phyloP scores from a whole-genome alignment of 2,888 invertebrate species.

The Nipponacmea schrenckii region DNA sequence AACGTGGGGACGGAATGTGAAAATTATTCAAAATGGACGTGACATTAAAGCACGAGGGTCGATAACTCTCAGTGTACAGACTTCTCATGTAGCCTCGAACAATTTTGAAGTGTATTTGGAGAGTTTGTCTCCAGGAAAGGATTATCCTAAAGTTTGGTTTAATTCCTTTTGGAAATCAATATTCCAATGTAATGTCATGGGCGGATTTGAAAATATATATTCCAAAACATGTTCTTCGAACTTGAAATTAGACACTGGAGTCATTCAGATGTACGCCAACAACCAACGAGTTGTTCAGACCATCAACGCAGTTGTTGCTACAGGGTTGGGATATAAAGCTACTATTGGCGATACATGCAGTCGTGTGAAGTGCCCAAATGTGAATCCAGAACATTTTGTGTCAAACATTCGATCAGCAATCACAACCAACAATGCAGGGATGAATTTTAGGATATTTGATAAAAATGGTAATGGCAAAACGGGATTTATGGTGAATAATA shows the following conservation, averaged over 20 bases:
- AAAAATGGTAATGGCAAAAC: conserved; percentile 44
- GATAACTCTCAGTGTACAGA: conserved; percentile 41
- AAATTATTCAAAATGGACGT: conserved; percentile 28
- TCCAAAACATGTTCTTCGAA: background rate
- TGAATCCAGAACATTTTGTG: conserved; percentile 7
- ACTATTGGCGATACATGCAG: conserved; percentile 20
- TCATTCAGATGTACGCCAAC: conserved; percentile 20
- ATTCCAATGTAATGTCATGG: background rate
- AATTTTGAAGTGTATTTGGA: conserved; percentile 31
- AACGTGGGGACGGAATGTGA: conserved; percentile 46
- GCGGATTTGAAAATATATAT: background rate
- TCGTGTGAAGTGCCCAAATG: background rate
- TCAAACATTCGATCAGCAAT: background rate
- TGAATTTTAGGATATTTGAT: conserved; percentile 36
- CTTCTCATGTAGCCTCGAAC: conserved; percentile 21
- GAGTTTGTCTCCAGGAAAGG: background rate
- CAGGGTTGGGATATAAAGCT: conserved; percentile 32
- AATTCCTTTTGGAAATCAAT: background rate
- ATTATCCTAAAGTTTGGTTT: background rate
- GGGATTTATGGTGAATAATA: conserved; percentile 48
- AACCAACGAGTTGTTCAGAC: conserved; percentile 48
- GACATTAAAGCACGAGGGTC: conserved; percentile 43
- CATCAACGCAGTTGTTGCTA: conserved; percentile 43
- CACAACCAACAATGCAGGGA: conserved; percentile 17
- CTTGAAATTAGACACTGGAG: background rate